Conservation (phyloP, 30 jellyfish, hydroid and myxozoan species). For the Rhopilema esculentum region DNA sequence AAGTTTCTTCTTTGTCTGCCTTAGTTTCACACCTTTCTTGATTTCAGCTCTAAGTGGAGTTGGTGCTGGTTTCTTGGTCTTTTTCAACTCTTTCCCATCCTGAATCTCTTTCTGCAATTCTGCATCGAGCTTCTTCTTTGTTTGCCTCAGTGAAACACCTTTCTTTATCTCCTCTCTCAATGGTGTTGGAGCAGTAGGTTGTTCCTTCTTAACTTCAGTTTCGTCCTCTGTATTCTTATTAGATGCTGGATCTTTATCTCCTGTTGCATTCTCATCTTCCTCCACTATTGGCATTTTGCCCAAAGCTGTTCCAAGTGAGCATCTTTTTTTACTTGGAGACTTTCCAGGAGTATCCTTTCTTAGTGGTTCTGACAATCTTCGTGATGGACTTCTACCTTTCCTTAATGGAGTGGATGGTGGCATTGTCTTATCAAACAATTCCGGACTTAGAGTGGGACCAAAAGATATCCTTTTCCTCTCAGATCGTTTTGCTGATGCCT, state of each 20-base stretch:
- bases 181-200: constrained; percentile 79
- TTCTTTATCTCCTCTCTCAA: constrained; percentile 67
- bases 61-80: constrained; percentile 66
- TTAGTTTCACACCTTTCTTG: constrained; percentile 44
- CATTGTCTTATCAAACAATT: constrained; percentile 87
- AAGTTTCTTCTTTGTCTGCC: constrained; percentile 56
- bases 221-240: not conserved
- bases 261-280: constrained; percentile 58
- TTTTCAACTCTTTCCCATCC: constrained; percentile 29
- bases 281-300: constrained; percentile 74
- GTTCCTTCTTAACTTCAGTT: constrained; percentile 27
- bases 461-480: constrained; percentile 87
- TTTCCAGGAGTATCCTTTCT: constrained; percentile 12
- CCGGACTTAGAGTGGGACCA: constrained; percentile 93
- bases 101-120: constrained; percentile 45
- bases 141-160: constrained; percentile 51
- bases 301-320: constrained; percentile 55
- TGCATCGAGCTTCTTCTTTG: constrained; percentile 55
- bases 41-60: constrained; percentile 84
- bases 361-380: constrained; percentile 75
- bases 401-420: constrained; percentile 95
- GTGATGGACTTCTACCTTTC: constrained; percentile 78
- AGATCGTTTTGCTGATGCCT: constrained; percentile 1
- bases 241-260: not conserved
- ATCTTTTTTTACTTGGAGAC: constrained; percentile 1